Conservation (phyloP, 2,113 vertebrate genomes). For the Centropristis striata region DNA sequence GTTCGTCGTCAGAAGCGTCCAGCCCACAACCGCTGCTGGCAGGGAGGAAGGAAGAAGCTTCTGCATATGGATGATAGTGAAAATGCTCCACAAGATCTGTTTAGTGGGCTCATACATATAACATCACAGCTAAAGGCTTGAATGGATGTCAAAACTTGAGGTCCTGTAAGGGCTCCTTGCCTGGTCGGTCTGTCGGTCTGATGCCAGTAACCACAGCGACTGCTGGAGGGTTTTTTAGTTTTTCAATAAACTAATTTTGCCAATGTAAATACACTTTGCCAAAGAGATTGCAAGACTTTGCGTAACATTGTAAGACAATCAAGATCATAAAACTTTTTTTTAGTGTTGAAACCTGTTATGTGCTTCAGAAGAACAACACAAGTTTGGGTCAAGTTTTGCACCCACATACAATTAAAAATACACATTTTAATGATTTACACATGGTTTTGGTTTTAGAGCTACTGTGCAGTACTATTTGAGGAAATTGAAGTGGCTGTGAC, state of each 20-base stretch:
- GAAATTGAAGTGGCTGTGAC: neutral
- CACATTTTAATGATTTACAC: neutral
- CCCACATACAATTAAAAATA: neutral
- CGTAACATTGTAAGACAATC: slow-evolving; percentile 14
- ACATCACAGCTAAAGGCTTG: slow-evolving; percentile 50
- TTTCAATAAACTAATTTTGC: slow-evolving; percentile 31
- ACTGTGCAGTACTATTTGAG: neutral
- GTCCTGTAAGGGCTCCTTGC: slow-evolving; percentile 20
- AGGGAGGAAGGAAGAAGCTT: slow-evolving; percentile 63
- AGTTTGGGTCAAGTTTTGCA: neutral
- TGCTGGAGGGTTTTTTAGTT: neutral
- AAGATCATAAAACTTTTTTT: neutral
- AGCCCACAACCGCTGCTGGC: slow-evolving; percentile 47
- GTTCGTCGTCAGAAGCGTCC: slow-evolving; percentile 20
- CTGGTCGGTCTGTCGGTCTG: neutral
- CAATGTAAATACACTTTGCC: slow-evolving; percentile 6
- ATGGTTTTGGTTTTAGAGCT: neutral
- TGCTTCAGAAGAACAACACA: neutral
- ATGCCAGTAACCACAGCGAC: slow-evolving; percentile 29
- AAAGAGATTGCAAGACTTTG: slow-evolving; percentile 12
- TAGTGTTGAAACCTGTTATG: neutral
- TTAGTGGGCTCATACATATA: slow-evolving; percentile 59
- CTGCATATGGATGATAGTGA: slow-evolving; percentile 68
- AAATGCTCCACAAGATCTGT: slow-evolving; percentile 30
- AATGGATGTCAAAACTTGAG: slow-evolving; percentile 25